phyloP scores from a whole-genome alignment of 2,113 vertebrate genomes.

The Hemichromis elongatus region DNA sequence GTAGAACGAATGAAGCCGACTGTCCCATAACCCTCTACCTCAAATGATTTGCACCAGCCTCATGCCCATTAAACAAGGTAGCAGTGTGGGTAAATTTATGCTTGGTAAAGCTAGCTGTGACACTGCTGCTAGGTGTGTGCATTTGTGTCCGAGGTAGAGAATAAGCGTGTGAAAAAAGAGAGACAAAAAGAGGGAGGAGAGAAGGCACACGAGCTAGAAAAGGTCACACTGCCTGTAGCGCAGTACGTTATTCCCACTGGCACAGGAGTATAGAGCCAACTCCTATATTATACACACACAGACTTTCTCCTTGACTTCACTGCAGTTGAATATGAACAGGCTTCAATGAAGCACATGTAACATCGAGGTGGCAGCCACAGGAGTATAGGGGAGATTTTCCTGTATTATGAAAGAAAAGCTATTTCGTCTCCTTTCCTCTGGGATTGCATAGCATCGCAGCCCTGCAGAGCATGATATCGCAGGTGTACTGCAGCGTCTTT shows the following conservation, averaged over 20 bases:
- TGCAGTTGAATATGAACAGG: conserved; percentile 52
- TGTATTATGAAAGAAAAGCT: conserved; percentile 11
- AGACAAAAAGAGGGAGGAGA: conserved; percentile 5
- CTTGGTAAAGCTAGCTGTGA: conserved; percentile 37
- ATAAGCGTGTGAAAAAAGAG: conserved; percentile 33
- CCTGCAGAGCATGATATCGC: not conserved
- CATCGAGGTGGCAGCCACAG: conserved; percentile 38
- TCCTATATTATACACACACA: conserved; percentile 43
- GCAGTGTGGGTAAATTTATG: conserved; percentile 51
- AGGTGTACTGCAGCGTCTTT: not conserved
- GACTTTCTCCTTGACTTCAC: conserved; percentile 55
- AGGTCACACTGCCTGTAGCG: conserved; percentile 67
- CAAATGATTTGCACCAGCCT: conserved; percentile 37
- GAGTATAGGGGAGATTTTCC: conserved; percentile 36
- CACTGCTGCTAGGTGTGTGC: conserved; percentile 32
- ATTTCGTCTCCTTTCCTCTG: conserved; percentile 15
- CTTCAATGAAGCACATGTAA: conserved; percentile 57
- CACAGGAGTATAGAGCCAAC: conserved; percentile 54
- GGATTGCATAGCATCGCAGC: conserved; percentile 10
- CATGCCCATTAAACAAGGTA: conserved; percentile 44
- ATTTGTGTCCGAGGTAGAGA: conserved; percentile 7
- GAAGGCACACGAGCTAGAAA: conserved; percentile 50
- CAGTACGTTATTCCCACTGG: conserved; percentile 66
- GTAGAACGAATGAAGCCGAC: conserved; percentile 16
- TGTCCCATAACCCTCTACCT: conserved; percentile 20